Evolutionary conservation across 2,888 invertebrate species (phyloP).

Genomic region (Acleris laterana): DNA sequence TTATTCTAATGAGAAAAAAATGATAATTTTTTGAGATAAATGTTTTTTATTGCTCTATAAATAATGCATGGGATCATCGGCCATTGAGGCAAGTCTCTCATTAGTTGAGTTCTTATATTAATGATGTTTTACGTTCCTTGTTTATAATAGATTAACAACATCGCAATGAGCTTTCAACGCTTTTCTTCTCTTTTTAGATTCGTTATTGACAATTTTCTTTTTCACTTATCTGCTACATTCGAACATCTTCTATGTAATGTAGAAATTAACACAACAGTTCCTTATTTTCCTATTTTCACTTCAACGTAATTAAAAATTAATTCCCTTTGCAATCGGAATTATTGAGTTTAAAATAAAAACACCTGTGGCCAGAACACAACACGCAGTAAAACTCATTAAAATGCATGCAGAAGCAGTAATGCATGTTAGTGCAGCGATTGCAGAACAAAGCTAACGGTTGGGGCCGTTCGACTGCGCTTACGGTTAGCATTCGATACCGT

Average conservation of each 20-base stretch:
- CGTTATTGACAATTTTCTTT: too few species aligned
- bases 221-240: too few species aligned
- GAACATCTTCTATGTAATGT: too few species aligned
- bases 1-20: constrained; percentile 15
- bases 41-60: constrained; percentile 14
- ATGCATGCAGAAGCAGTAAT: neutral
- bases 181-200: too few species aligned
- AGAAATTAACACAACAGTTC: too few species aligned
- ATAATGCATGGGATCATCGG: constrained; percentile 11
- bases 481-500: neutral
- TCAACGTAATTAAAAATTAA: too few species aligned
- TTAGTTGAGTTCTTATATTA: neutral
- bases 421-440: constrained; percentile 8
- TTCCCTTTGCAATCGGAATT: too few species aligned
- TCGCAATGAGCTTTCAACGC: too few species aligned
- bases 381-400: neutral
- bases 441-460: neutral
- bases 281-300: too few species aligned
- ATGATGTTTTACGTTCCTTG: neutral
- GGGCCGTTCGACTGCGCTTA: neutral
- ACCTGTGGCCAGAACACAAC: neutral
- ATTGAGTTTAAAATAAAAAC: too few species aligned
- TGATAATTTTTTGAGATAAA: constrained; percentile 8
- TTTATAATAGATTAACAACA: too few species aligned
- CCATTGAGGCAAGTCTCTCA: constrained; percentile 3